A percentile compares a stretch with the other conserved stretches of the same genome.
Conservation (phyloP, 2,113 vertebrate species). For the Oreochromis niloticus region DNA sequence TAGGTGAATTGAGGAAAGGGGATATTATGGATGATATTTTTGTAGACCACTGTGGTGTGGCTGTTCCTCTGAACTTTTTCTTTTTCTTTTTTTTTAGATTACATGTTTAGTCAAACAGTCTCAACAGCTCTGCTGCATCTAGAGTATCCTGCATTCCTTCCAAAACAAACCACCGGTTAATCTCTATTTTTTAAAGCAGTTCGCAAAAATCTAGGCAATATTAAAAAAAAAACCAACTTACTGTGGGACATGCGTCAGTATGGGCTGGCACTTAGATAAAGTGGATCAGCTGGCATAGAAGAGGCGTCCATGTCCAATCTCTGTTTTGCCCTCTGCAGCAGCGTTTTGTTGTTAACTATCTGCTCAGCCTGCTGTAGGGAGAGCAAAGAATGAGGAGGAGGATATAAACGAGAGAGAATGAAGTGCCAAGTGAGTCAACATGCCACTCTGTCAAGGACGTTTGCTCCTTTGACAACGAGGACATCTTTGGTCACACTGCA, state of each 20-base stretch:
- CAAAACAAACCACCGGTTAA: conserved; percentile 43
- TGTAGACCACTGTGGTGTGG: conserved; percentile 48
- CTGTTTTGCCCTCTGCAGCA: conserved; percentile 13
- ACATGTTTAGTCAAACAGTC: conserved; percentile 44
- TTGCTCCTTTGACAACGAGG: conserved; percentile 27
- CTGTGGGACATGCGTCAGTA: background rate
- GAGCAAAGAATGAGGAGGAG: background rate
- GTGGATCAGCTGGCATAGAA: conserved; percentile 31
- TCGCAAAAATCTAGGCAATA: background rate
- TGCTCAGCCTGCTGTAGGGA: background rate
- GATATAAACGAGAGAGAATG: background rate
- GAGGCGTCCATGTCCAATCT: conserved; percentile 29
- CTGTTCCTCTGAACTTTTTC: conserved; percentile 34
- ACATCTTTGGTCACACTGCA: background rate
- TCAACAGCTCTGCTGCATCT: conserved; percentile 19
- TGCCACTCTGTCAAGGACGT: conserved; percentile 44
- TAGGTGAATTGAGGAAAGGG: conserved; percentile 23
- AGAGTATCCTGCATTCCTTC: conserved; percentile 48
- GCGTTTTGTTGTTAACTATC: conserved; percentile 35
- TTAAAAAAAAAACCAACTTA: background rate
- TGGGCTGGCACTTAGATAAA: conserved; percentile 29
- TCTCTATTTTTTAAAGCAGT: conserved; percentile 14
- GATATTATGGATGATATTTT: conserved; percentile 28
- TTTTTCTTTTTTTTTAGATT: background rate
- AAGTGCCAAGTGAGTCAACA: conserved; percentile 30